These are phyloP conservation scores for Paralinhomoeus sp. DNA, from an alignment of 2,888 invertebrate species.

Conservation along the genomic window DNA sequence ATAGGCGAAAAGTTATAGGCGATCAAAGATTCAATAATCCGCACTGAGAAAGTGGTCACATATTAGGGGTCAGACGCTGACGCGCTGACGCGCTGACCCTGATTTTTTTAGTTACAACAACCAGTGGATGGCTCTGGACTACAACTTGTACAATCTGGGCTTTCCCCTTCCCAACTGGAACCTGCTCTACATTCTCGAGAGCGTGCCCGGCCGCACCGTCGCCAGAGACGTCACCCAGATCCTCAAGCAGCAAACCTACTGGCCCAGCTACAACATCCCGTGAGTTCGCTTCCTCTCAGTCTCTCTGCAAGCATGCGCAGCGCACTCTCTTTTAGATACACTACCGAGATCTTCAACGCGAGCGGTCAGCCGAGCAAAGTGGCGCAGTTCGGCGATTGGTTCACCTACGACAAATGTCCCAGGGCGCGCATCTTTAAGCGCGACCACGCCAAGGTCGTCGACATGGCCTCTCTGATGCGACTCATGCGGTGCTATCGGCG, in stretches of 20 bases:
- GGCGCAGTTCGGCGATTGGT: conserved; percentile 36
- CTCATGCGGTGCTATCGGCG: conserved; percentile 27
- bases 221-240: conserved; percentile 44
- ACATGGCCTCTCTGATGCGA: conserved; percentile 37
- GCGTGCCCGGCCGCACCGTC: conserved; percentile 34
- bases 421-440: conserved; percentile 40
- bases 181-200: conserved; percentile 51
- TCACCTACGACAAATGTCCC: conserved; percentile 35
- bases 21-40: too few species aligned
- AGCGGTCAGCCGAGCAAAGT: too few species aligned
- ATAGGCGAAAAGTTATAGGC: too few species aligned
- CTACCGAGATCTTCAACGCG: too few species aligned
- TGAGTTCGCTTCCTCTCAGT: conserved; percentile 39
- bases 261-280: conserved; percentile 49
- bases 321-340: too few species aligned
- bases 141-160: conserved; percentile 38
- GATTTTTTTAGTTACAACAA: conserved; percentile 43
- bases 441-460: conserved; percentile 35
- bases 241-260: conserved; percentile 42
- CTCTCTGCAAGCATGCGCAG: too few species aligned
- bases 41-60: too few species aligned
- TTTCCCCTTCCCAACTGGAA: conserved; percentile 19
- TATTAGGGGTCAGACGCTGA: too few species aligned
- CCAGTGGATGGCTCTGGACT: conserved; percentile 63
- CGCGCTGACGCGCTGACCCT: too few species aligned